Conservation (phyloP, 37 sponge, comb jelly and placozoan genomes). For the Beroe ovata region DNA sequence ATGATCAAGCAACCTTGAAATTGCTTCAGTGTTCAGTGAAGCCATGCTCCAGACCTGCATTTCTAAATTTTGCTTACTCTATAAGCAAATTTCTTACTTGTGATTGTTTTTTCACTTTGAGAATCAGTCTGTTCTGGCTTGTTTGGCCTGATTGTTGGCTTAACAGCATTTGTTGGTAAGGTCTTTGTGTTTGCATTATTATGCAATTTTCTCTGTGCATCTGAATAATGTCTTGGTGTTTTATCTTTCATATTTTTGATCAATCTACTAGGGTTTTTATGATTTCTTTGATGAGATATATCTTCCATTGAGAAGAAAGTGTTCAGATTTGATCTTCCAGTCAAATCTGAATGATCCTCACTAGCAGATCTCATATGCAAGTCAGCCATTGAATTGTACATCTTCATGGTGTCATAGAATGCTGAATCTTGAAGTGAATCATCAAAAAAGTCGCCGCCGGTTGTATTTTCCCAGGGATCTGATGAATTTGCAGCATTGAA, state of each 20-base stretch:
- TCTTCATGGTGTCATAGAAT: not conserved
- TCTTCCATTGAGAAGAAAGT: slow-evolving; percentile 55
- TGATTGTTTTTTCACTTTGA: not conserved
- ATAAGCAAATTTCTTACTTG: slow-evolving; percentile 21
- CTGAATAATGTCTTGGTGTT: not conserved
- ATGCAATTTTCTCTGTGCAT: not conserved
- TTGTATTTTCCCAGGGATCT: slow-evolving; percentile 55
- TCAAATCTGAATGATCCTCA: not conserved
- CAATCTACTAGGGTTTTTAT: not conserved
- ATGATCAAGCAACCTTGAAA: too few relatives aligned
- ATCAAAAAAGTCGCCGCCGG: slow-evolving; percentile 46
- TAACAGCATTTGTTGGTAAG: slow-evolving; percentile 49
- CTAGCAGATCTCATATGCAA: not conserved
- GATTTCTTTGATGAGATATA: not conserved
- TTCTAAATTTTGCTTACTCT: slow-evolving; percentile 42
- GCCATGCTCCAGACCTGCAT: too few relatives aligned
- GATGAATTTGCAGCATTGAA: too few relatives aligned
- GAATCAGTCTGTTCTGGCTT: not conserved
- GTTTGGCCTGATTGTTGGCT: not conserved
- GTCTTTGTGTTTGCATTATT: not conserved
- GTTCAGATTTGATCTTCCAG: not conserved
- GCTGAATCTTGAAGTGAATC: slow-evolving; percentile 44
- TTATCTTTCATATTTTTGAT: not conserved
- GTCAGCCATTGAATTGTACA: slow-evolving; percentile 56
- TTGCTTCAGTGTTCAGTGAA: too few relatives aligned